Evolutionary conservation across 2,888 invertebrate genomes (phyloP), one percentile per base, ranked within the genome.

Genomic region (Eupeodes latifasciatus): DNA sequence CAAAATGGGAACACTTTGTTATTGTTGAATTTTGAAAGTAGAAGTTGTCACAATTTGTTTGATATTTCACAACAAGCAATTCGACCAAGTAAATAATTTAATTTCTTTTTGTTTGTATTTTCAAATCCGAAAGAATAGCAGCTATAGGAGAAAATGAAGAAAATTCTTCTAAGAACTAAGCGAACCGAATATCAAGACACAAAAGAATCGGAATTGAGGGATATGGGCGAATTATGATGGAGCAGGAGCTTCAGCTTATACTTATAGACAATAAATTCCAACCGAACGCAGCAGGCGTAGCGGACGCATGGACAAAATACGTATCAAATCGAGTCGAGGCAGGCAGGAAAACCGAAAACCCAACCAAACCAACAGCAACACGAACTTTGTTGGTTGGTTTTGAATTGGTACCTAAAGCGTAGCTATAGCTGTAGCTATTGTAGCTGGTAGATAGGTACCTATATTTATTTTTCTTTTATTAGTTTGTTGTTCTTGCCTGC

Each of bases 201-300:
- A 72, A 64, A 61, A 81, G 59, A 81, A 71, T 81, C 59, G 53
- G 75, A 80, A 80, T 67, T 72, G 44, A 55, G 77, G 78, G 75
- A 77, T 77, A 81, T 62, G 76, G 76, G 76, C 76, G 51, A 69
- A 81, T 75, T 76, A 75, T 69, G 61, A 40, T 66, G 49, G 76
- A 79, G 64, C 27, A 27, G 27, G 27, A 27, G 27, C 27, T 27
- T 27, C 27, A 27, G 27, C 64, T 44, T 61, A 57, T 40, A 27
- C 27, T 40, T 40, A 16, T 27, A 57, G 51, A 57, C 64, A 69
- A 67, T 16, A 51, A 66, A 66, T 66, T 47, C 47, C 67, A 51
- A 71, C 64, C 51, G 67, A 75, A 72, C 71, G 64, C 66, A 55
- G 51, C 27, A 55, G 19, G 10, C 4, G 19, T 10, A 55, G 27